Evolutionary conservation across 2,888 invertebrate genomes (phyloP), one percentile per base, ranked within the genome.

Genomic region (Scaptomyza tumidula): DNA sequence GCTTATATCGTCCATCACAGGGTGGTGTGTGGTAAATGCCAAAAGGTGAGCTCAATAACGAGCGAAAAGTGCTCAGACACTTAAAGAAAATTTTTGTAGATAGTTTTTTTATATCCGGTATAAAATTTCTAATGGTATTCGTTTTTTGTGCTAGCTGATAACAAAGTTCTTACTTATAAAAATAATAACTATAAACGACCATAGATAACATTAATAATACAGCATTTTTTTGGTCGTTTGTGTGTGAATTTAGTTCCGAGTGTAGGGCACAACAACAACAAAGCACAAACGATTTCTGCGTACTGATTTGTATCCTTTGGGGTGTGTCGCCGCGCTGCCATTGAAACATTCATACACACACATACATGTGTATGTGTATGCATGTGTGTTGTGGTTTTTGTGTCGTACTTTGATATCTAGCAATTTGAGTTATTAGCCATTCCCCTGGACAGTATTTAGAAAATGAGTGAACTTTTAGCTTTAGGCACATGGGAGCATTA

Each of bases 251-350:
- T 14, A n/a, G n/a, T 31, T 19, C 3, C 3, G 3, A 35, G 50
- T 50, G 35, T 56, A 44, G n/a, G 6, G 33, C 44, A 29, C 16
- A 56, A 29, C 49, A 39, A 24, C 6, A 10, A 10, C 33, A 33
- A 33, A 33, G 4, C 13, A 19, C 6, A 37, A 41, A 19, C 62
- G 50, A 61, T 50, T 61, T 50, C 29, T 31, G 45, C 52, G 52
- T 45, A 44, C 50, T 65, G 66, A 67, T 67, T 67, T 65, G 46
- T 54, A 43, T 59, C 67, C 60, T 49, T 67, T 45, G 35, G 60
- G 67, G 67, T 39, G 66, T 46, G 39, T 54, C 35, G 39, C 9
- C 39, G 33, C 63, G 41, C 64, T 53, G 31, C 14, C 35, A 9
- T 31, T 45, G 35, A 59, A 13, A 1, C 19, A 1, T 19, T 19